A percentile compares a stretch with the other conserved stretches of the same genome.
Conservation (phyloP, 2,113 vertebrate species). For the Amblyopsis rosae region DNA sequence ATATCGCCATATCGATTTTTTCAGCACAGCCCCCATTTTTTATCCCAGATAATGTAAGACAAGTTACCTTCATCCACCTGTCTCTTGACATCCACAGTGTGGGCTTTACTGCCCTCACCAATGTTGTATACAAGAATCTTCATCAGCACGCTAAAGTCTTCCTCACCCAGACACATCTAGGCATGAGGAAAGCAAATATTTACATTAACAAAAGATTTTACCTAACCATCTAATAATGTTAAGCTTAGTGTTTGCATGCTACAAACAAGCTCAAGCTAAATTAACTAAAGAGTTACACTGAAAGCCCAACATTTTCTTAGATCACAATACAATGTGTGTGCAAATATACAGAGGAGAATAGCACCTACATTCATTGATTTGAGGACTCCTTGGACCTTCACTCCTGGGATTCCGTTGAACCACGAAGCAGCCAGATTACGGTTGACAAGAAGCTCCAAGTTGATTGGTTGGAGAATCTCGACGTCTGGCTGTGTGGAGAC, state of each 20-base stretch:
- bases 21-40: too few relatives aligned
- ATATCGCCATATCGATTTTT: too few relatives aligned
- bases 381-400: slow-evolving; percentile 86
- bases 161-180: slow-evolving; percentile 87
- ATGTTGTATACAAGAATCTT: slow-evolving; percentile 90
- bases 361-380: slow-evolving; percentile 84
- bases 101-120: slow-evolving; percentile 77
- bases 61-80: slow-evolving; percentile 53
- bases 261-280: too few relatives aligned
- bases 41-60: background rate
- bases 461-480: slow-evolving; percentile 90
- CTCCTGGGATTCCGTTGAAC: slow-evolving; percentile 84
- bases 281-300: too few relatives aligned
- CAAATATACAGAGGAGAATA: background rate
- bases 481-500: slow-evolving; percentile 73
- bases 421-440: slow-evolving; percentile 88
- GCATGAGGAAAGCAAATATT: background rate
- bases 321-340: background rate
- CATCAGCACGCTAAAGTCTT: slow-evolving; percentile 87
- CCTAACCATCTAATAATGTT: too few relatives aligned
- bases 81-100: slow-evolving; percentile 49
- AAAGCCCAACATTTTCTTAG: background rate
- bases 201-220: too few relatives aligned
- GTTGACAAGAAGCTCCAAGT: slow-evolving; percentile 84
- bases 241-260: too few relatives aligned